phyloP scores from a whole-genome alignment of 2,113 vertebrate species.

The Fregata magnificens region DNA sequence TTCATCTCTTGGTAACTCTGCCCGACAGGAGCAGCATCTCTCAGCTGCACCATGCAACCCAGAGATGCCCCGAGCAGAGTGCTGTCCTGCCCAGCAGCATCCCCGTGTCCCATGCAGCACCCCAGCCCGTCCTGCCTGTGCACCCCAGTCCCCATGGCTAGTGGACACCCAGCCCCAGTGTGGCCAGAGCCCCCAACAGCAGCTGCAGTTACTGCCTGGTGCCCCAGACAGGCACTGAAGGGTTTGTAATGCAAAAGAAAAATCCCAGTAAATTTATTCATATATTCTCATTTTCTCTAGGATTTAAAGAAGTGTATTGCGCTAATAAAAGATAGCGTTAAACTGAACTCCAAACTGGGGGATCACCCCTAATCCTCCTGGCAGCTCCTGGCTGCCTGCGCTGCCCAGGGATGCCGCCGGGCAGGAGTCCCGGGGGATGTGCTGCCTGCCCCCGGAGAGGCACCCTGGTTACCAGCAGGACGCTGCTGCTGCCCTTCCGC shows the following conservation, averaged over 20 bases:
- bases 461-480: not conserved
- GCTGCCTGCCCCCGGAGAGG: not conserved
- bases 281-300: not conserved
- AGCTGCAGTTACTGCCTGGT: not conserved
- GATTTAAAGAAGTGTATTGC: not conserved
- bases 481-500: not conserved
- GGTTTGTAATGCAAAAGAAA: not conserved
- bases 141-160: not conserved
- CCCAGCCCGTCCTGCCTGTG: not conserved
- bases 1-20: not conserved
- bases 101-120: not conserved
- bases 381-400: not conserved
- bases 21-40: not conserved
- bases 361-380: not conserved
- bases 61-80: not conserved
- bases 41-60: not conserved
- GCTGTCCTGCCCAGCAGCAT: not conserved
- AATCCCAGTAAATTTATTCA: not conserved
- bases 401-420: not conserved
- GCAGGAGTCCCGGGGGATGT: not conserved
- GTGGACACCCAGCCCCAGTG: not conserved
- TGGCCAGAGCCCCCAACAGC: not conserved
- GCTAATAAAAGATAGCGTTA: not conserved
- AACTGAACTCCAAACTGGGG: not conserved
- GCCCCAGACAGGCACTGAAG: not conserved